Conservation (phyloP, 2,113 vertebrate species). For the Eulemur macaco region DNA sequence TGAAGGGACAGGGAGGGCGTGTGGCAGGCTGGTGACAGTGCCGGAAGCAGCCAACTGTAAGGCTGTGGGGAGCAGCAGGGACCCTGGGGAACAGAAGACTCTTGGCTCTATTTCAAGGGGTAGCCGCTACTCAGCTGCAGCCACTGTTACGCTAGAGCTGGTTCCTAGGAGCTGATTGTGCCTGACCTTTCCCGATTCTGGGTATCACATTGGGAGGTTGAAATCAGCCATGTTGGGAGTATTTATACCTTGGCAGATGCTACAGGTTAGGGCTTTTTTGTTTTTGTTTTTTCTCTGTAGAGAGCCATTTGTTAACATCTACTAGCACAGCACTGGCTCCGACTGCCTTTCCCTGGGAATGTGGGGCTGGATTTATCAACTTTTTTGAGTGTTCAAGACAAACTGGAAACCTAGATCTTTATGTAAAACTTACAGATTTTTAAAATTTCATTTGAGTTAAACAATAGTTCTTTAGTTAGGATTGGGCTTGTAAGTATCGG, state of each 20-base stretch:
- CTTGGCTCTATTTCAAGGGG: neutral
- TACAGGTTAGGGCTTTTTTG: neutral
- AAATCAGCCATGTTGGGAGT: rapidly evolving
- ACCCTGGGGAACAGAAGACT: neutral
- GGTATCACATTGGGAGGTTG: neutral
- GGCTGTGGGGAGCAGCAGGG: neutral
- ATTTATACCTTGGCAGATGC: neutral
- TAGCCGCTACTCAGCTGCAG: neutral
- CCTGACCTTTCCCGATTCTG: neutral
- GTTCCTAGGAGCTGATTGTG: neutral
- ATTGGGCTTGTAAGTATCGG: neutral
- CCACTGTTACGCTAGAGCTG: neutral
- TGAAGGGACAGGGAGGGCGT: neutral
- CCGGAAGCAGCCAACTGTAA: neutral
- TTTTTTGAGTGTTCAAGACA: neutral
- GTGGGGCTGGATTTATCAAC: neutral
- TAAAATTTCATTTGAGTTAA: neutral
- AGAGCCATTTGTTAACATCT: neutral
- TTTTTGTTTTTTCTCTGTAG: neutral
- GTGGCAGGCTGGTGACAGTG: neutral
- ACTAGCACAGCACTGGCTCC: neutral
- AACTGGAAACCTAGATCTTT: neutral
- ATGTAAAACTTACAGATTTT: neutral
- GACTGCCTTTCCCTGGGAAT: neutral
- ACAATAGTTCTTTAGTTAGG: neutral